phyloP scores from a whole-genome alignment of 1,140 invertebrate genomes.

The Micrasema minimum region DNA sequence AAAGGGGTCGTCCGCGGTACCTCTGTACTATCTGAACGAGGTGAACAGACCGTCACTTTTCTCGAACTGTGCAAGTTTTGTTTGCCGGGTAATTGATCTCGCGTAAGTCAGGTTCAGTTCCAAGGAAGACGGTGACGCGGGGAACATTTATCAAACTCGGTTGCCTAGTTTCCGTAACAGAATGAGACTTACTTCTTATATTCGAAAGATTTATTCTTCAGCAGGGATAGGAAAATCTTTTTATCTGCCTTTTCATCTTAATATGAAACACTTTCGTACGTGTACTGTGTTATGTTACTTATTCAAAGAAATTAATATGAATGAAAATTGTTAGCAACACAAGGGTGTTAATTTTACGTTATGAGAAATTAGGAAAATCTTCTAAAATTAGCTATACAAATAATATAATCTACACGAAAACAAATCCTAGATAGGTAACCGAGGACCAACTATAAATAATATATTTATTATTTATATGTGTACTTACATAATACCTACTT shows the following conservation, averaged over 20 bases:
- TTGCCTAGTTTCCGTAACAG: constrained; percentile 23
- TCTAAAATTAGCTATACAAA: too few relatives aligned
- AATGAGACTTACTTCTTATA: constrained; percentile 30
- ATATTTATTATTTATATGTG: too few relatives aligned
- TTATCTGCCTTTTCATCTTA: constrained; percentile 2
- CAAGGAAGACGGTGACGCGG: constrained; percentile 19
- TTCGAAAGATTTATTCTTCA: constrained; percentile 13
- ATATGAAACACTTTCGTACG: too few relatives aligned
- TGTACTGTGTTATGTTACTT: too few relatives aligned
- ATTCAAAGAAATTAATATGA: too few relatives aligned
- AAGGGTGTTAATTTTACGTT: too few relatives aligned
- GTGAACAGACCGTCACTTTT: not conserved
- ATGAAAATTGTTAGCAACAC: too few relatives aligned
- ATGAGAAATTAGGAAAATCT: too few relatives aligned
- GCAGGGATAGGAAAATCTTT: constrained; percentile 23
- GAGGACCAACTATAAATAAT: too few relatives aligned
- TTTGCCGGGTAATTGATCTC: not conserved
- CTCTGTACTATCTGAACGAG: not conserved
- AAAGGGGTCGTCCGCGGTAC: not conserved
- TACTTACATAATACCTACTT: too few relatives aligned
- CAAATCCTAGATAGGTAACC: too few relatives aligned
- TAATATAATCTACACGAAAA: too few relatives aligned
- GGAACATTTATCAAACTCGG: constrained; percentile 34
- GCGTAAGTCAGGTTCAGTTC: constrained; percentile 10
- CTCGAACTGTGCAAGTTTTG: not conserved